Conservation (phyloP, 2,888 invertebrate species). For the Cecidostiba fungosa region DNA sequence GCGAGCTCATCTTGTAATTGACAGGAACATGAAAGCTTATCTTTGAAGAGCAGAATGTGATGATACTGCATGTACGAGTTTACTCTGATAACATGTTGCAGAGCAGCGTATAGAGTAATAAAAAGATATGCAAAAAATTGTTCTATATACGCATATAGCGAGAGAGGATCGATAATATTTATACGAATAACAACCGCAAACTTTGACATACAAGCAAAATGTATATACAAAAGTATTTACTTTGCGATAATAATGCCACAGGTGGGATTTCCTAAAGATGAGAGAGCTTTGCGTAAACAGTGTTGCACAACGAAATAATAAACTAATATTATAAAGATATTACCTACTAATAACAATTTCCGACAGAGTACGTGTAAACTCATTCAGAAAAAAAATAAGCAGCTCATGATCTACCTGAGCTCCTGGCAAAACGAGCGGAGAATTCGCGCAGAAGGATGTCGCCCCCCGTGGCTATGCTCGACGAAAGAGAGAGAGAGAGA, state of each 20-base stretch:
- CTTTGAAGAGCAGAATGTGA: not conserved
- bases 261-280: too few relatives aligned
- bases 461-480: not conserved
- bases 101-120: too few relatives aligned
- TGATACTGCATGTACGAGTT: not conserved
- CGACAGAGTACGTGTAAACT: not conserved
- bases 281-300: too few relatives aligned
- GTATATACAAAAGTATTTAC: too few relatives aligned
- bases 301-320: too few relatives aligned
- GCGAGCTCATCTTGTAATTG: not conserved
- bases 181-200: too few relatives aligned
- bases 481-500: conserved; percentile 21
- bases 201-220: too few relatives aligned
- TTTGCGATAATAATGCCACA: too few relatives aligned
- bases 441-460: not conserved
- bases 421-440: not conserved
- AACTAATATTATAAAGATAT: too few relatives aligned
- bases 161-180: too few relatives aligned
- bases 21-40: not conserved
- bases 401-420: not conserved
- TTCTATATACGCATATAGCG: too few relatives aligned
- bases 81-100: not conserved
- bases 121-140: too few relatives aligned
- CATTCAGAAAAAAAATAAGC: not conserved
- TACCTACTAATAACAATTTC: not conserved